Base-by-base conservation (phyloP, 2,797 vertebrate species). In the Chrosomus eos region DNA sequence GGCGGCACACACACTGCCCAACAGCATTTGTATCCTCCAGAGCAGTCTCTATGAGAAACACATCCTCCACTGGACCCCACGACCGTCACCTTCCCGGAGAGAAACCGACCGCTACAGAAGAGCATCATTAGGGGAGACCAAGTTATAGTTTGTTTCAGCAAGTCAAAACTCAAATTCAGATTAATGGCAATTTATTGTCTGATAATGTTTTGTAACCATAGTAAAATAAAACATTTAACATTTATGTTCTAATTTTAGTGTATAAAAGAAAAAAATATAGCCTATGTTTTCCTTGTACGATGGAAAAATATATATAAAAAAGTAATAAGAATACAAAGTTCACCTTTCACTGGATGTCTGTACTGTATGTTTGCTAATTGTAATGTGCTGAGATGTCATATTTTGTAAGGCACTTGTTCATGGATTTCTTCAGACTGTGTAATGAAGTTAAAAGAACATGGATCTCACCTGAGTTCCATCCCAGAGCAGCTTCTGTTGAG, bases 1-100 rank as follows among this genome's bases (percentile, higher is more conserved):
- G 93, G 92, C 38, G 93, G 92, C 43, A 94, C 88, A 82, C 95
- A 95, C 71, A 94, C 90, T 4, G 90, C 82, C 70, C 92, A 91
- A 71, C 93, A 94, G 85, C 95, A 95, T 88, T 92, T 94, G 79
- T 94, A 77, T 19, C 88, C 38, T 31, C 68, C 87, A 26, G 90
- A 87, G 89, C 94, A 95, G 81, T 93, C 92, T 18, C 89, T 77
- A 84, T 95, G 94, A 85, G 90, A 88, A n/a, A 51, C 28, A 68
- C 95, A 95, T 18, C 88, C 91, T 9, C 88, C 88, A 26, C 88
- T 84, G 45, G 93, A 90, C 36, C 93, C 92, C 23, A 90, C 81
- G 60, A 91, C 91, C 43, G 88, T 89, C 71, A 94, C 82, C 64
- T 73, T 87, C 60, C 81, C 2, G 93, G 93, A 80, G 94, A 94